Base-by-base conservation (phyloP, 2,797 vertebrate genomes). In the Scolopax bukidnonensis region DNA sequence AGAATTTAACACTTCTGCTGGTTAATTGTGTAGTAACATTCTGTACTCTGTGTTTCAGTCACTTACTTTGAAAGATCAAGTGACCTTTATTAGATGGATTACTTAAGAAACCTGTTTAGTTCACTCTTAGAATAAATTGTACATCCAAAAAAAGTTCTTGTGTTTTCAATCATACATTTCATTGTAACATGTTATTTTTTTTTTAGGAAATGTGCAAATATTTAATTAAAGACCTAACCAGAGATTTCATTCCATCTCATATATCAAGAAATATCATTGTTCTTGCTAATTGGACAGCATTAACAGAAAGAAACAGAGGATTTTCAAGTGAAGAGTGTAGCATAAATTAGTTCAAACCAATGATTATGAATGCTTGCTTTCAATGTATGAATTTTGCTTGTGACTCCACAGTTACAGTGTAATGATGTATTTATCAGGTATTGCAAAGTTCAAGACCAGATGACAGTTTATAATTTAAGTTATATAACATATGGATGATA, bases 1-100 rank as follows among this genome's bases (percentile, higher is more conserved):
- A 92, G 41, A 92, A 93, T 90, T 75, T 86, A 87, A 47, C 36
- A 80, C 25, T 77, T 92, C 30, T 67, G 3, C 18, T 54, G 6
- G 13, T 90, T 93, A 84, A 85, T 84, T 91, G 21, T 73, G 47
- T 53, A 84, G n/a, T 97, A 47, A 74, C 61, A 73, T 89, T 89
- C 56, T 89, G 27, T 82, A 57, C 38, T 93, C 67, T 40, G 38
- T 63, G 23, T 75, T 96, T 93, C 41, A 89, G 65, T 57, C 78
- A 28, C 15, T 92, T 83, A 53, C n/a, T 90, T 85, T 23, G 48
- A 94, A 89, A 87, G 36, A 59, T 64, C 61, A 50, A 74, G 8
- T 93, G 51, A 93, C 36, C 28, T 95, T 96, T 89, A 61, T 21
- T 89, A 59, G 27, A 33, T 57, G 32, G 11, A 76, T 84, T 92